These are phyloP conservation scores for Morone saxatilis DNA, from an alignment of 2,113 vertebrate species.

Conservation along the genomic window DNA sequence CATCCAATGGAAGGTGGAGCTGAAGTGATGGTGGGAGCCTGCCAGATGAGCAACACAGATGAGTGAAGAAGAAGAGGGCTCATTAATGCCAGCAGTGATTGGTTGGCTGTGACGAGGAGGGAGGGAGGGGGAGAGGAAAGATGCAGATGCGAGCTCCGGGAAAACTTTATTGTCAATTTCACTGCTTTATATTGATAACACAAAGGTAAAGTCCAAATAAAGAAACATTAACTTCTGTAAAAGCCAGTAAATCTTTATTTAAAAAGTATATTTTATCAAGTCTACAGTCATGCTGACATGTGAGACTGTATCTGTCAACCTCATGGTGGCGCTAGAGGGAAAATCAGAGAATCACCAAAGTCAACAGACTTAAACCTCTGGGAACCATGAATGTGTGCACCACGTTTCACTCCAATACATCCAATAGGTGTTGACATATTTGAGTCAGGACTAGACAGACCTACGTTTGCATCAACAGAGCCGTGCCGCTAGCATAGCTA, in stretches of 20 bases:
- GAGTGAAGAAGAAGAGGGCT: neutral
- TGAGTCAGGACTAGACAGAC: neutral
- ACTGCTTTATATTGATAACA: neutral
- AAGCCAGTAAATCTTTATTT: no score
- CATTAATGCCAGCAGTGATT: neutral
- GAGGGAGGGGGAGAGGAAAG: neutral
- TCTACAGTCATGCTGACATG: no score
- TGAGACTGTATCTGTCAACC: no score
- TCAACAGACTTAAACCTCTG: neutral
- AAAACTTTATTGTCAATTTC: neutral
- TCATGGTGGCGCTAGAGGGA: no score
- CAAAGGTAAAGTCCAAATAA: no score
- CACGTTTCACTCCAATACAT: neutral
- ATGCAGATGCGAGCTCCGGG: neutral
- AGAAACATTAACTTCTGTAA: no score
- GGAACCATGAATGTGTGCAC: neutral
- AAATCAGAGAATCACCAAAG: no score
- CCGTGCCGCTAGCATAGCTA: no score
- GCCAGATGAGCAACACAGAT: neutral
- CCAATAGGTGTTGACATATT: neutral
- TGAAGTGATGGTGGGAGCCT: neutral
- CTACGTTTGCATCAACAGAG: no score
- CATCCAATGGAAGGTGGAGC: no score
- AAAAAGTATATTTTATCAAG: no score
- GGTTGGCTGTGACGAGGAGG: neutral